These are phyloP conservation scores for Crenuchus spilurus DNA, from an alignment of 2,797 vertebrate species.

Conservation along the genomic window DNA sequence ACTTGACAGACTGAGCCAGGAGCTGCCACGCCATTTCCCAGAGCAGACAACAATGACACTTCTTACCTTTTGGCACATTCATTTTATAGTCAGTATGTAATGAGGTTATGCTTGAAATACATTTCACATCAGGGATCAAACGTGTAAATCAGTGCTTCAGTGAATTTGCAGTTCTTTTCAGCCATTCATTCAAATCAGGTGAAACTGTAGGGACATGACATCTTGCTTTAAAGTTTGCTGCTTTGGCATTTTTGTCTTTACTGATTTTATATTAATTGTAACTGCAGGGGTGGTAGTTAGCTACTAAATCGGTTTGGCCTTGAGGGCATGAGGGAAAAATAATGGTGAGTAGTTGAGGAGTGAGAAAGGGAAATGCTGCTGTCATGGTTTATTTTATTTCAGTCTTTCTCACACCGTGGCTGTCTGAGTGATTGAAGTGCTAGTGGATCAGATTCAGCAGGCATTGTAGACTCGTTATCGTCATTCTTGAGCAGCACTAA, in stretches of 20 bases:
- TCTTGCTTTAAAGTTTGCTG: background rate
- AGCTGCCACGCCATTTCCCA: constrained; percentile 22
- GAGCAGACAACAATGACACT: background rate
- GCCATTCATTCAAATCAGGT: constrained; percentile 1
- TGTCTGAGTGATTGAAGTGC: background rate
- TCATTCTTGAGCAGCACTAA: background rate
- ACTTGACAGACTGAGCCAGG: constrained; percentile 9
- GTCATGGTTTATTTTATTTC: background rate
- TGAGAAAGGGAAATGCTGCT: constrained; percentile 5
- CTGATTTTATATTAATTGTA: background rate
- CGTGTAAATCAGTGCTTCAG: background rate
- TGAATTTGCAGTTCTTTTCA: background rate
- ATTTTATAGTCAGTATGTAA: background rate
- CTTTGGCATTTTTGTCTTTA: constrained; percentile 11
- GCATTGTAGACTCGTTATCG: background rate
- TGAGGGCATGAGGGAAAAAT: background rate
- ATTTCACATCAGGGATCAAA: constrained; percentile 37
- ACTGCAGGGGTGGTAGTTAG: constrained; percentile 4
- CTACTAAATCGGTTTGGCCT: background rate
- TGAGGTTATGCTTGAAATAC: constrained; percentile 22
- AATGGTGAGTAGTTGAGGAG: background rate
- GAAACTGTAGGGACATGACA: background rate
- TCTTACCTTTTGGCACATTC: constrained; percentile 8
- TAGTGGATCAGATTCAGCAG: background rate
- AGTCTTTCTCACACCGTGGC: background rate